Base-by-base conservation (phyloP, 2,797 vertebrate species). In the Sebastes reedi region DNA sequence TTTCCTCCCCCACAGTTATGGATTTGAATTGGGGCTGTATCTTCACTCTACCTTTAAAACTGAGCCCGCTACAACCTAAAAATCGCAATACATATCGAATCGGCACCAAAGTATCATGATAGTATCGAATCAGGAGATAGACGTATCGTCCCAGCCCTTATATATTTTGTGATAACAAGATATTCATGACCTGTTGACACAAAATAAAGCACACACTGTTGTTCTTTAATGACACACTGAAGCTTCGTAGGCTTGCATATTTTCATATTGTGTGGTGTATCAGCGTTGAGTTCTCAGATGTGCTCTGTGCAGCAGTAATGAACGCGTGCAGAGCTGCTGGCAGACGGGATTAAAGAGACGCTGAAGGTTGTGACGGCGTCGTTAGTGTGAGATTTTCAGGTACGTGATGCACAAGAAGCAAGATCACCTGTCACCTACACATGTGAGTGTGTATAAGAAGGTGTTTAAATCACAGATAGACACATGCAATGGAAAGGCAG, bases 251-350 rank as follows among this genome's bases (percentile, higher is more conserved):
- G 56, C 56, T 59, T 29, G 25, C 14, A 59, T 59, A 18, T 59
- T 27, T 59, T 46, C 59, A 16, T 42, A 42, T 56, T 60, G 61
- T 83, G 70, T 50, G 32, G 25, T 50, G 12, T 4, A 46, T 70
- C 52, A n/a, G 54, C 66, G 39, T 80, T 12, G 11, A n/a, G 46
- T 56, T 66, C 67, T 66, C 27, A 60, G 50, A 18, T 18, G 65
- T 32, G 39, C 42, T 52, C 34, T 12, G n/a, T 56, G 68, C 52
- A 60, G 72, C 67, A 4, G 39, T 69, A 64, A 50, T 62, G 54
- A 83, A 8, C 30, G 70, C 67, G 60, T 74, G 68, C 54, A 25
- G 69, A 74, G 70, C 66, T 27, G 66, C 74, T 59, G 74, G 29
- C 39, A 56, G 62, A 59, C n/a, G 36, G 71, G 18, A 58, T 71